Evolutionary conservation across 2,113 vertebrate species (phyloP).

Genomic region (Prunella himalayana): DNA sequence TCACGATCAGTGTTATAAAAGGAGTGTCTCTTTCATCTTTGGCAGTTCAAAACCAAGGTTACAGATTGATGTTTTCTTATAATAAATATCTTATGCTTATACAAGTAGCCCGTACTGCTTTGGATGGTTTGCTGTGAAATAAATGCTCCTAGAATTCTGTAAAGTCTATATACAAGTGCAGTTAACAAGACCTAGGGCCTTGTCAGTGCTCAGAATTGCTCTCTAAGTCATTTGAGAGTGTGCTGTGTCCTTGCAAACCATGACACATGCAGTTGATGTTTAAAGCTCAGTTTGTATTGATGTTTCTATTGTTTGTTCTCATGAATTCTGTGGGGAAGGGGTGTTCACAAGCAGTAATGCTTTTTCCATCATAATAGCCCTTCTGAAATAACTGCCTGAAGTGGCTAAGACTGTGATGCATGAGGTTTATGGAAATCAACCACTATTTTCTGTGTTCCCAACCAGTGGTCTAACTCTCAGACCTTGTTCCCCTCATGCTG

Average conservation of each 20-base stretch:
- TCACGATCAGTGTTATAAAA: rapidly evolving
- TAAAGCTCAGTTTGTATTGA: background rate
- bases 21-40: background rate
- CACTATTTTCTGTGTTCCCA: background rate
- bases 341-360: background rate
- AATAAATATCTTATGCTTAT: background rate
- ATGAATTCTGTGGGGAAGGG: background rate
- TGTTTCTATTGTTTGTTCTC: background rate
- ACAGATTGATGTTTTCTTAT: background rate
- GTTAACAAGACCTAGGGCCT: background rate
- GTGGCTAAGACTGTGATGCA: background rate
- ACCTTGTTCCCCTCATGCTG: background rate
- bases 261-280: background rate
- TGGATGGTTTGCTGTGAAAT: background rate
- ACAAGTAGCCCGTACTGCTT: background rate
- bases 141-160: background rate
- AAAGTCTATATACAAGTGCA: background rate
- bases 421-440: background rate
- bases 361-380: background rate
- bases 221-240: background rate
- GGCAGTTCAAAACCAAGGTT: background rate
- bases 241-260: background rate
- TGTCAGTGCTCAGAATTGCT: background rate
- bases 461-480: background rate
- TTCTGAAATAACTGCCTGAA: background rate